These are phyloP conservation scores for Cettia cetti DNA, from an alignment of 2,113 vertebrate species.

Conservation along the genomic window DNA sequence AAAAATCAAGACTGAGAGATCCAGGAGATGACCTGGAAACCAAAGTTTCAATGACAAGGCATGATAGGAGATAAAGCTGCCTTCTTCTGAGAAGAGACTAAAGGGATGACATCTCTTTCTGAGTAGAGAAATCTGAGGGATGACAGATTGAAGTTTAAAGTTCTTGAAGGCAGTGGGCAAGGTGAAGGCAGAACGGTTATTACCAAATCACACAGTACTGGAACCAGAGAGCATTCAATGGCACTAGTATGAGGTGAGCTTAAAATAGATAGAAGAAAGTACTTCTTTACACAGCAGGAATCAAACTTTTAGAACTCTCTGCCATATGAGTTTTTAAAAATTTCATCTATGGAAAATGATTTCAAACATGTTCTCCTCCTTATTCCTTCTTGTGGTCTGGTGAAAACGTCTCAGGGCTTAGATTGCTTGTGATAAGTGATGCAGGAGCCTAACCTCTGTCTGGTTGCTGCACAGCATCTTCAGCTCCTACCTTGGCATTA, in stretches of 20 bases:
- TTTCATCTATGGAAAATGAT: neutral
- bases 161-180: neutral
- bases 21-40: neutral
- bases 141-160: neutral
- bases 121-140: neutral
- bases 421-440: neutral
- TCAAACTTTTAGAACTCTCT: neutral
- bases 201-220: neutral
- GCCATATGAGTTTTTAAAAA: neutral
- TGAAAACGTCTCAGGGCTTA: fast-evolving
- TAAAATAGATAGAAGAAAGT: neutral
- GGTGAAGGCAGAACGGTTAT: neutral
- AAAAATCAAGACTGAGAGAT: neutral
- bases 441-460: neutral
- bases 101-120: neutral
- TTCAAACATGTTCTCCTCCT: neutral
- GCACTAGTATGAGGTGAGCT: neutral
- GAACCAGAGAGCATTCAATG: neutral
- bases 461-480: fast-evolving
- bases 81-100: neutral
- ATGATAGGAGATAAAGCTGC: neutral
- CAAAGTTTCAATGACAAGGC: neutral
- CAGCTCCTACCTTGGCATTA: neutral
- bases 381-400: neutral
- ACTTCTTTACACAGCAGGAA: neutral